These are phyloP conservation scores for Forpus xanthops DNA, from an alignment of 2,797 vertebrate genomes.

Conservation along the genomic window DNA sequence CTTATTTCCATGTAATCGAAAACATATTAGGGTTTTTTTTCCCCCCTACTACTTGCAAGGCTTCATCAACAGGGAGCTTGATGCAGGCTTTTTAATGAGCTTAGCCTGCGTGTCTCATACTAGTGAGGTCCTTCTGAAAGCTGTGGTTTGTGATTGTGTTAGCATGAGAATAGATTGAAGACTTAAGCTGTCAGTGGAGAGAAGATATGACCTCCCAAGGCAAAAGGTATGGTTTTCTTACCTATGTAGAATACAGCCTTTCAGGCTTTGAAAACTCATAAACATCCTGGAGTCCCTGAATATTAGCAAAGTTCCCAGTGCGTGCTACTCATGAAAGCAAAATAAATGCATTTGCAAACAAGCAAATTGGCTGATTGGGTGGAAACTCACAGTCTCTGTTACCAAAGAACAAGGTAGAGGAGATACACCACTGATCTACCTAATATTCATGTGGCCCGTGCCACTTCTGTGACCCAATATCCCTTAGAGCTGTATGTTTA, in stretches of 20 bases:
- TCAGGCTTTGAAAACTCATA: background rate
- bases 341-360: background rate
- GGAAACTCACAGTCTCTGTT: background rate
- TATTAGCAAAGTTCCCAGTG: background rate
- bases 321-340: background rate
- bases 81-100: background rate
- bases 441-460: background rate
- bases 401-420: background rate
- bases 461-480: background rate
- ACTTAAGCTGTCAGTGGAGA: background rate
- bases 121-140: background rate
- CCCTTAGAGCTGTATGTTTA: rapidly evolving
- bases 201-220: background rate
- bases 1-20: background rate
- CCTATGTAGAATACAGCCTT: background rate
- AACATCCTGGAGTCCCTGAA: background rate
- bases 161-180: background rate
- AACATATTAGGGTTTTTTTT: rapidly evolving
- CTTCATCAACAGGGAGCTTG: background rate
- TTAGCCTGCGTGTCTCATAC: background rate
- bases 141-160: background rate
- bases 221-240: background rate
- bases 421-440: background rate
- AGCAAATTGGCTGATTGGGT: background rate
- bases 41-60: background rate